phyloP scores from a whole-genome alignment of 2,113 vertebrate genomes.

The Myxocyprinus asiaticus region DNA sequence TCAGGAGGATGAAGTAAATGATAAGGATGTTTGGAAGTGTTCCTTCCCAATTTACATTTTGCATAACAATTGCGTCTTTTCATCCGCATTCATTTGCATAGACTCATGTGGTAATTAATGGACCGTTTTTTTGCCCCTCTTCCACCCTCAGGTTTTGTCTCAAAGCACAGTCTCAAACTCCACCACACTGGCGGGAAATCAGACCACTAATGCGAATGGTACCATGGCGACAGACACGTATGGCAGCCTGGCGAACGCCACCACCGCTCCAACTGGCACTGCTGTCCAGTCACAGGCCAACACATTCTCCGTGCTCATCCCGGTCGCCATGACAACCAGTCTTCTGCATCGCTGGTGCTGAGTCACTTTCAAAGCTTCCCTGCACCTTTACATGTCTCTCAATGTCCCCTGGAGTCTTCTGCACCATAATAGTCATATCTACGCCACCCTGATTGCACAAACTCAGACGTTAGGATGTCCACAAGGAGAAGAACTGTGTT shows the following conservation, averaged over 20 bases:
- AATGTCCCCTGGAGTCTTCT: not conserved
- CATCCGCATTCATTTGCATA: not conserved
- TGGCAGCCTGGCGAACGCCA: slow-evolving; percentile 60
- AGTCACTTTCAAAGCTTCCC: slow-evolving; percentile 34
- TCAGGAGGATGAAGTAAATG: too few relatives aligned
- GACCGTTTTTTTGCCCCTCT: not conserved
- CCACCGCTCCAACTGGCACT: slow-evolving; percentile 42
- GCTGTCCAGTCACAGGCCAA: slow-evolving; percentile 59
- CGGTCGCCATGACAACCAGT: slow-evolving; percentile 59
- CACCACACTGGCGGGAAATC: slow-evolving; percentile 54
- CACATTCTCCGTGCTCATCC: slow-evolving; percentile 59
- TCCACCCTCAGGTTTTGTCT: slow-evolving; percentile 60
- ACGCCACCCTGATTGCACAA: not conserved
- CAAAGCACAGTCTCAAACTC: slow-evolving; percentile 50
- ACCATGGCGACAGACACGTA: slow-evolving; percentile 56
- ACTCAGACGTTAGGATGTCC: too few relatives aligned
- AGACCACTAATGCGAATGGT: slow-evolving; percentile 54
- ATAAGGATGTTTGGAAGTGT: too few relatives aligned
- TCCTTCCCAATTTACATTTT: not conserved
- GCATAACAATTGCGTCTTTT: not conserved
- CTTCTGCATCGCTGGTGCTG: slow-evolving; percentile 67
- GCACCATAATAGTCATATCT: not conserved
- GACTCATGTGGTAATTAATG: not conserved
- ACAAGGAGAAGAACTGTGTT: too few relatives aligned
- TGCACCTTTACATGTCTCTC: slow-evolving; percentile 12